A percentile compares a stretch with the other conserved stretches of the same genome.
These are phyloP conservation scores for Eupithecia centaureata DNA, from an alignment of 2,888 invertebrate species.

Conservation along the genomic window DNA sequence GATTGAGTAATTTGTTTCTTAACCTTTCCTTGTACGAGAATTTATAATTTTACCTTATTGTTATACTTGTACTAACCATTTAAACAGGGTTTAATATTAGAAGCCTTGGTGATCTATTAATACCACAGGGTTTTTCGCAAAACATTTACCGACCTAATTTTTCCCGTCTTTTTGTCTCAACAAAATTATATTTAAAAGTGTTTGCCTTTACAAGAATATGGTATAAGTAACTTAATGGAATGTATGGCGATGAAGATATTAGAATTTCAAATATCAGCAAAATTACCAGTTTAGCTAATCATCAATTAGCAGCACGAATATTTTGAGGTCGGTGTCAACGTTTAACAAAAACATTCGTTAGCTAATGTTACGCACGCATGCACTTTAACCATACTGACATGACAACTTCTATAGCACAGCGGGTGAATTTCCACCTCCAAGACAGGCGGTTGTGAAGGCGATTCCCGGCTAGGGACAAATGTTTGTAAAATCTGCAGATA, in stretches of 20 bases:
- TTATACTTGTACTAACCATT: not conserved
- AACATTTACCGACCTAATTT: not conserved
- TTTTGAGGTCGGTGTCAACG: constrained; percentile 45
- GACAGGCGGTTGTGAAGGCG: no score
- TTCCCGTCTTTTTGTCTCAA: not conserved
- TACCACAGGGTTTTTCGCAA: not conserved
- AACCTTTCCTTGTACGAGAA: not conserved
- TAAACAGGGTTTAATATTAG: not conserved
- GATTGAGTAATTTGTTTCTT: not conserved
- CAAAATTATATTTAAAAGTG: not conserved
- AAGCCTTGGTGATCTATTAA: not conserved
- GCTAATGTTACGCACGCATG: constrained; percentile 28
- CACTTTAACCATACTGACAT: constrained; percentile 10
- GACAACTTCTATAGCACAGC: no score
- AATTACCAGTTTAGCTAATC: constrained; percentile 41
- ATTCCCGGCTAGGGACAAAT: no score
- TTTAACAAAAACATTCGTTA: constrained; percentile 15
- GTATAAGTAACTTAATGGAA: not conserved
- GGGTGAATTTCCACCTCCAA: no score
- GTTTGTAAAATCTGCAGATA: no score
- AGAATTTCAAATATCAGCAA: constrained; percentile 30
- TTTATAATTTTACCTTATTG: not conserved
- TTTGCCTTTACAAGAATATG: not conserved
- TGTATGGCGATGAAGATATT: constrained; percentile 15
- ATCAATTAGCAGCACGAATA: constrained; percentile 47